Evolutionary conservation across 1,140 invertebrate species (phyloP), one percentile per base, ranked within the genome.

Genomic region (Meteorus sp.): DNA sequence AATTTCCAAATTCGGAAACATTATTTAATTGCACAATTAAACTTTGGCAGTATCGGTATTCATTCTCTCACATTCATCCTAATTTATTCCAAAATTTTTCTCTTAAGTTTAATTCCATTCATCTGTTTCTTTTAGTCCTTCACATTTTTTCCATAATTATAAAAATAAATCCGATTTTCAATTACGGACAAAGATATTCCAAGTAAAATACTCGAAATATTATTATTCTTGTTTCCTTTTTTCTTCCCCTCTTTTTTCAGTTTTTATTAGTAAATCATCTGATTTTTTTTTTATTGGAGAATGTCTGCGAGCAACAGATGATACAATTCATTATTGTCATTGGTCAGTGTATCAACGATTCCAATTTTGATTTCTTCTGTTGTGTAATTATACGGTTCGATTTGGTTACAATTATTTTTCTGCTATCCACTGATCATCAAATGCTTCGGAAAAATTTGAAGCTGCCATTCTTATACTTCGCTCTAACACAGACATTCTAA

Each of bases 31-130:
- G 11, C 33, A 22, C 35, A 33, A 47, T 44, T 3, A 13, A 25
- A 43, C 19, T 35, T 54, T 17, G 48, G 19, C 31, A 41, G 39
- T 22, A 43, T 61, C 29, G 47, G 31, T 33, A 50, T 25, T 13
- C 47, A 41, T 57, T 54, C 54, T 66, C 57, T 56, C 51, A 65
- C 63, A n/a, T n/a, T 64, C 60, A 64, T 61, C 63, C 64, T 69
- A 73, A 69, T 71, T 68, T 71, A 73, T 73, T 73, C 62, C 68
- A 69, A 76, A 73, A 68, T 74, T 62, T 55, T 27, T 43, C 71
- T 54, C 68, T 55, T 71, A 69, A 70, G 67, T 64, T 74, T 72
- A 72, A 68, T 73, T 74, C 62, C n/a, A n/a, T n/a, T n/a, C n/a
- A n/a, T n/a, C n/a, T n/a, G n/a, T n/a, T n/a, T n/a, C n/a, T n/a